phyloP scores from a whole-genome alignment of 2,888 invertebrate genomes.

The Melanargia galathea region DNA sequence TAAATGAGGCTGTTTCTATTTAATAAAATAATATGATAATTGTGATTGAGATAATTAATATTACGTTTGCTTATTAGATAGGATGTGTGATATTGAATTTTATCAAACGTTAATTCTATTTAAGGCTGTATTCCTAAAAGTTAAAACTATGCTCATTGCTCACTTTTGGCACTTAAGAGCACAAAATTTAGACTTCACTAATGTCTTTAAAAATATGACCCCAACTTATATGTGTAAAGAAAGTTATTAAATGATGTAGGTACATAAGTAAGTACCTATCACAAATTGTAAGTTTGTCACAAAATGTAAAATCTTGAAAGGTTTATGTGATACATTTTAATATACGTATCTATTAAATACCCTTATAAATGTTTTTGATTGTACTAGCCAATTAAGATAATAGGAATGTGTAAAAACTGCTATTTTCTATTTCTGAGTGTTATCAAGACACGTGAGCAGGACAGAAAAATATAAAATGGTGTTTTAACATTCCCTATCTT shows the following conservation, averaged over 20 bases:
- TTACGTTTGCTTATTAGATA: constrained; percentile 16
- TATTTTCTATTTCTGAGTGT: too few relatives aligned
- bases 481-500: too few relatives aligned
- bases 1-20: constrained; percentile 15
- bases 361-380: too few relatives aligned
- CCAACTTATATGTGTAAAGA: neutral
- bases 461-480: too few relatives aligned
- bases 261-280: too few relatives aligned
- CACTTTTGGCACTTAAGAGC: constrained; percentile 3
- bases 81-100: constrained; percentile 11
- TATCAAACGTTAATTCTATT: constrained; percentile 5
- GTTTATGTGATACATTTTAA: too few relatives aligned
- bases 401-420: too few relatives aligned
- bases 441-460: too few relatives aligned
- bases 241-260: neutral
- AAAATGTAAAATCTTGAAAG: neutral
- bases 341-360: too few relatives aligned
- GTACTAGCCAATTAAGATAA: too few relatives aligned
- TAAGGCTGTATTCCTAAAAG: constrained; percentile 6
- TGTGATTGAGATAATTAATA: neutral
- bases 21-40: constrained; percentile 6
- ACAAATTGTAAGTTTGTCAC: neutral
- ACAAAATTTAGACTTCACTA: neutral
- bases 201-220: constrained; percentile 1
- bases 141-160: neutral